phyloP scores from a whole-genome alignment of 2,113 vertebrate genomes.

The Phalacrocorax brasilianus region DNA sequence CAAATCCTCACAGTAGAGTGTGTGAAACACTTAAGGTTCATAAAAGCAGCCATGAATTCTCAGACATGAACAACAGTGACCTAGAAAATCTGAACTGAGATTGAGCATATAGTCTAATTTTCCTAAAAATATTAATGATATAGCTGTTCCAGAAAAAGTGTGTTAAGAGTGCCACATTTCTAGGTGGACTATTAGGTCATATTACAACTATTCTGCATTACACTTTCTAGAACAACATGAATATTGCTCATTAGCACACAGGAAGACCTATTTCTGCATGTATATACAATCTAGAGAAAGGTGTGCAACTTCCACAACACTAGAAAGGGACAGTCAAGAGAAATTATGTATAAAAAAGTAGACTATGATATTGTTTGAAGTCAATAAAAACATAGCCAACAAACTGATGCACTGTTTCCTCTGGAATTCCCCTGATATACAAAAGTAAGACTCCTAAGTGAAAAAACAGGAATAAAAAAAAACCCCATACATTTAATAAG shows the following conservation, averaged over 20 bases:
- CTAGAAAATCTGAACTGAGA: not conserved
- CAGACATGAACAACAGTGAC: not conserved
- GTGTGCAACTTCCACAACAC: not conserved
- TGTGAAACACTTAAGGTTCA: not conserved
- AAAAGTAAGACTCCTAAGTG: not conserved
- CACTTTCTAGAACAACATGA: not conserved
- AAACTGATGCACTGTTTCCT: not conserved
- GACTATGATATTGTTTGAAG: not conserved
- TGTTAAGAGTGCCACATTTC: not conserved
- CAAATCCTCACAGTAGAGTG: not conserved
- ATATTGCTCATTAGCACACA: not conserved
- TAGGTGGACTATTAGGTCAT: not conserved
- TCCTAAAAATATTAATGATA: not conserved
- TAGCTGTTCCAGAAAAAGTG: not conserved
- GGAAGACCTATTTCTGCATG: not conserved
- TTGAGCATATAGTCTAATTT: not conserved
- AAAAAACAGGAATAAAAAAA: slow-evolving; percentile 24
- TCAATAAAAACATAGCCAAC: not conserved
- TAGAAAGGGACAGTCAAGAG: not conserved
- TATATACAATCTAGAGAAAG: not conserved
- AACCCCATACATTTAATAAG: not conserved
- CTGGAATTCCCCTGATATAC: not conserved
- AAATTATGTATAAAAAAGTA: not conserved
- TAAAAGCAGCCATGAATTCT: not conserved
- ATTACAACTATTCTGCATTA: not conserved